Evolutionary conservation across 2,113 vertebrate genomes (phyloP).

Genomic region (Danionella cerebrum): DNA sequence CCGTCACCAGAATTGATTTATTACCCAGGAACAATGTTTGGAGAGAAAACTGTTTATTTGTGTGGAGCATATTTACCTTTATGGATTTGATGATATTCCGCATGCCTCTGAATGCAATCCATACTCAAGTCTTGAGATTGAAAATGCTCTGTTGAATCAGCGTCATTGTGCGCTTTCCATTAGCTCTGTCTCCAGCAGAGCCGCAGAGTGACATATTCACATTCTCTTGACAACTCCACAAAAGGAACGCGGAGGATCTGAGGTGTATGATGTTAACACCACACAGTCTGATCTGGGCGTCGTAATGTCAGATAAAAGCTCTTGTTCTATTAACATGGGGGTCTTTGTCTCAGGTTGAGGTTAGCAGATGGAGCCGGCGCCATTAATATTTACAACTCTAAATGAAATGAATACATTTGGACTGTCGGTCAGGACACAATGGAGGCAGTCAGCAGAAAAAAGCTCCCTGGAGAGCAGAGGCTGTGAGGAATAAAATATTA

Average conservation of each 20-base stretch:
- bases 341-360: conserved; percentile 38
- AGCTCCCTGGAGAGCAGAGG: conserved; percentile 18
- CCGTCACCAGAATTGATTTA: conserved; percentile 12
- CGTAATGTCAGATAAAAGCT: conserved; percentile 30
- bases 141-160: not conserved
- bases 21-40: not conserved
- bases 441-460: conserved; percentile 34
- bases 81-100: not conserved
- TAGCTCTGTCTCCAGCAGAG: conserved; percentile 24
- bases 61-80: not conserved
- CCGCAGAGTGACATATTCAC: conserved; percentile 29
- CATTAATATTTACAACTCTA: conserved; percentile 44
- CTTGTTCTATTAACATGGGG: conserved; percentile 28
- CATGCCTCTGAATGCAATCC: not conserved
- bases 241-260: conserved; percentile 25
- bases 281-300: conserved; percentile 29
- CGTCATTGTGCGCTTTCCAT: conserved; percentile 20
- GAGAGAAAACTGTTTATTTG: not conserved
- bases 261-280: conserved; percentile 38
- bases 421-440: conserved; percentile 40
- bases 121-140: not conserved
- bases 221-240: conserved; percentile 36
- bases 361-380: conserved; percentile 41
- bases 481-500: conserved; percentile 39
- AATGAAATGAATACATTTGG: conserved; percentile 44